Evolutionary conservation across 2,888 invertebrate genomes (phyloP), one percentile per base, ranked within the genome.

Genomic region (Cremastinae sp.): DNA sequence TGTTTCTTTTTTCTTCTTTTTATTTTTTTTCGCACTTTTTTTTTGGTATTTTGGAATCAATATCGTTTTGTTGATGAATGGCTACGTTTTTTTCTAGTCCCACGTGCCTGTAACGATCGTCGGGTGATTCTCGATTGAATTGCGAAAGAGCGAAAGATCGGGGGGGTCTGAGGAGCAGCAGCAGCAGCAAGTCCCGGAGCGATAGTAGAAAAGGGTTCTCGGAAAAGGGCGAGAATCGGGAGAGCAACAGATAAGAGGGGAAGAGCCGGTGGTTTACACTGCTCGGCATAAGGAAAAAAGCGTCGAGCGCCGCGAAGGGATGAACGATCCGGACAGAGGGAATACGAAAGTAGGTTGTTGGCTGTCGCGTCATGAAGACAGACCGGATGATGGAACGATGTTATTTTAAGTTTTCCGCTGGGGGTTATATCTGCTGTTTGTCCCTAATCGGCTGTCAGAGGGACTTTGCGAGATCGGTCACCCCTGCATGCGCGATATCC

Each of bases 351-450:
- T 81, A 84, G 84, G 79, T 83, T 79, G 78, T 78, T 81, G 75
- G 72, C 80, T 80, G 80, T 82, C 78, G n/a, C n/a, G 88, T 87
- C 84, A 84, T 73, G 84, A 84, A 85, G 86, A 87, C 82, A 84
- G 78, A 74, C 82, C 81, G 81, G 83, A 88, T 88, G 88, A 89
- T 89, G 85, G 89, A 89, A 83, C 87, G 88, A 86, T 88, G 88
- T 88, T 89, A 87, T 89, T 90, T 89, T 87, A 88, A 89, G 89
- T 89, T 90, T 89, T 89, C 89, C 89, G 79, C 86, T 82, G 89
- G 89, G 88, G 88, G 85, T 83, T 84, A 72, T 79, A 62, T 70
- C 71, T 70, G 69, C 70, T 77, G 84, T 85, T 86, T 84, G 83
- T 84, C 76, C 87, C 88, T 89, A 89, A 89, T 89, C 89, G 89